A percentile compares a stretch with the other conserved stretches of the same genome.
Conservation (phyloP, 2,888 invertebrate species). For the Seira sanloemensis region DNA sequence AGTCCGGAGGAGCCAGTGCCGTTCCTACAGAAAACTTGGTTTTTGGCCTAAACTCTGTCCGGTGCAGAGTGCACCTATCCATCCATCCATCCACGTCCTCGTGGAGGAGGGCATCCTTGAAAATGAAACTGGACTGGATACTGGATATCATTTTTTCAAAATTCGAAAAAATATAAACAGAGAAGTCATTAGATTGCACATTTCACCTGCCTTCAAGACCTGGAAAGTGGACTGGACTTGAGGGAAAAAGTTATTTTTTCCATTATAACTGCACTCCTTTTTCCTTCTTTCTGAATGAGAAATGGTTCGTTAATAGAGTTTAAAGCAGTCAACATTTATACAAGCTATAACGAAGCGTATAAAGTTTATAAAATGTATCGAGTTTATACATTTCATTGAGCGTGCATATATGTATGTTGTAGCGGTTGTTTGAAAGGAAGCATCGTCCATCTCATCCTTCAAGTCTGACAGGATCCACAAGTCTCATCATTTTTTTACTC, state of each 20-base stretch:
- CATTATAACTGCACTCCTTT: slow-evolving; percentile 18
- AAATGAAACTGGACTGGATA: slow-evolving; percentile 4
- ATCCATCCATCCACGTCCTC: slow-evolving; percentile 42
- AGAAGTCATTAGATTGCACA: slow-evolving; percentile 49
- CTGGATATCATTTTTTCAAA: slow-evolving; percentile 38
- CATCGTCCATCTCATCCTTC: slow-evolving; percentile 44
- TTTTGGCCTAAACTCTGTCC: slow-evolving; percentile 35
- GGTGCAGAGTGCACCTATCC: slow-evolving; percentile 31
- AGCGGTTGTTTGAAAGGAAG: slow-evolving; percentile 59
- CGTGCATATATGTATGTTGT: slow-evolving; percentile 27
- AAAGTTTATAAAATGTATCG: no score
- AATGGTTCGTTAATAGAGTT: slow-evolving; percentile 49
- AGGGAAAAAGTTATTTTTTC: slow-evolving; percentile 23
- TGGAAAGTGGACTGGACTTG: slow-evolving; percentile 22
- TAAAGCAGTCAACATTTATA: slow-evolving; percentile 33
- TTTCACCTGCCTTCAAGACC: slow-evolving; percentile 51
- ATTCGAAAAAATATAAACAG: slow-evolving; percentile 10
- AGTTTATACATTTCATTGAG: slow-evolving; percentile 26
- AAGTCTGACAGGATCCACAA: slow-evolving; percentile 63
- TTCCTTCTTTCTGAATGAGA: slow-evolving; percentile 37
- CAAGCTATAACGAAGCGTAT: no score
- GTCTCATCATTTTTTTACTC: slow-evolving; percentile 29
- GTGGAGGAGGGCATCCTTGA: slow-evolving; percentile 39
- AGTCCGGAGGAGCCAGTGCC: slow-evolving; percentile 20
- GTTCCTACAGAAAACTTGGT: slow-evolving; percentile 20